Base-by-base conservation (phyloP, 2,113 vertebrate genomes). In the Antennarius striatus region DNA sequence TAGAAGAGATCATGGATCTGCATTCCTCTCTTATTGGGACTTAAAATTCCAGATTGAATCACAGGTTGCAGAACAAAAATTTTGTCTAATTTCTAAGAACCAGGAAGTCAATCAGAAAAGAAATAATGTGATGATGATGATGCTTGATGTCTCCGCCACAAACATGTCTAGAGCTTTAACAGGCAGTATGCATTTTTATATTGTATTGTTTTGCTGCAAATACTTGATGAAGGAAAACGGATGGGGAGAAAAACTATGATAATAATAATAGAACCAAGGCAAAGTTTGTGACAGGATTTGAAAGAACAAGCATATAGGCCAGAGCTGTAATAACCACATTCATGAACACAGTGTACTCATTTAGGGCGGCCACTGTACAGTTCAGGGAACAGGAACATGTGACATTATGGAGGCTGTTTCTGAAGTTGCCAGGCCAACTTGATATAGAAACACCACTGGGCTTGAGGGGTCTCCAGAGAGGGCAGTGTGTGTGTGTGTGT, bases 401-500 rank as follows among this genome's bases (percentile, higher is more conserved):
- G 71, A 87, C 63, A 50, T 64, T 61, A 67, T 56, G 66, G 75
- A 77, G 80, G 78, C 82, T 82, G 74, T 82, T 88, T 90, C 73
- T 62, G 55, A 82, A 86, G 76, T 81, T 75, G 71, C 75, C 54
- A 30, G 63, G 68, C 72, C 66, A 71, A 84, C 75, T 77, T 80
- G 73, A 81, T 77, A 79, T 68, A 84, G 81, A 83, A 85, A 75
- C 71, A 73, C 74, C 83, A 66, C 61, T 62, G 72, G 81, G 81
- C 85, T 78, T 2, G 48, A 63, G 79, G 69, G 65, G 82, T 88
- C 87, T 69, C 63, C 75, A 78, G 86, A 84, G 79, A 56, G 40
- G 57, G 66, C 62, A 51, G 68, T 56, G 66, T 32, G 56, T 67
- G 43, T 76, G 65, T 66, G 62, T 66, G 62, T 62, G 63, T 45